Evolutionary conservation across 2,797 vertebrate species (phyloP), one percentile per base, ranked within the genome.

Genomic region (Peromyscus attwateri): DNA sequence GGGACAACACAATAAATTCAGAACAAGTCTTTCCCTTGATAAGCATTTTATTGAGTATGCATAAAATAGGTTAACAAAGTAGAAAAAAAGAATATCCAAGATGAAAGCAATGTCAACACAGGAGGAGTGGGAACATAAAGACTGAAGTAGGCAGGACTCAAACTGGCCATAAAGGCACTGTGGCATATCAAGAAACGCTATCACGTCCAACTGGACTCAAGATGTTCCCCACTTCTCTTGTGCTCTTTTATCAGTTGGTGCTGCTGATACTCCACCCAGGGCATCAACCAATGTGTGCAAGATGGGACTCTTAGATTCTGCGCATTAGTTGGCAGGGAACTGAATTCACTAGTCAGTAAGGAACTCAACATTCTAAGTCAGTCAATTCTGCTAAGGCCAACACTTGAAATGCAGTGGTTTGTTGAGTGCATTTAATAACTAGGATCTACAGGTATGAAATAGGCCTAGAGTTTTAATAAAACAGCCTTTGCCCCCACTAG

Each of bases 1-100:
- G 73, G 82, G 77, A 87, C 40, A 90, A 94, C 71, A 92, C 91
- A 97, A 97, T 76, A 95, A 97, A 98, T 57, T 66, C 85, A 97
- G 92, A 96, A 93, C 91, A 92, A 97, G 46, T 34, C 85, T 97
- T 97, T 97, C 96, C 96, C 97, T 96, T 90, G 83, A 81, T 94
- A 96, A 97, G 87, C 92, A 96, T 95, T 98, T 98, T 98, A 97
- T 97, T 97, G 95, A 97, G 66, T 49, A 95, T 96, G 95, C 96
- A 87, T 95, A 92, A 97, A 95, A 87, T 81, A 90, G 88, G 70
- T 96, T 95, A 97, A 98, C 97, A 97, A 96, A 92, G 46, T 80
- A 73, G 91, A 89, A 94, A 91, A 66, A 94, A 93, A 95, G 40
- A 95, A 87, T 77, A 95, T 87, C 31, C 94, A 85, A 95, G 94